Conservation (phyloP, 2,888 invertebrate genomes). For the Rapana venosa region DNA sequence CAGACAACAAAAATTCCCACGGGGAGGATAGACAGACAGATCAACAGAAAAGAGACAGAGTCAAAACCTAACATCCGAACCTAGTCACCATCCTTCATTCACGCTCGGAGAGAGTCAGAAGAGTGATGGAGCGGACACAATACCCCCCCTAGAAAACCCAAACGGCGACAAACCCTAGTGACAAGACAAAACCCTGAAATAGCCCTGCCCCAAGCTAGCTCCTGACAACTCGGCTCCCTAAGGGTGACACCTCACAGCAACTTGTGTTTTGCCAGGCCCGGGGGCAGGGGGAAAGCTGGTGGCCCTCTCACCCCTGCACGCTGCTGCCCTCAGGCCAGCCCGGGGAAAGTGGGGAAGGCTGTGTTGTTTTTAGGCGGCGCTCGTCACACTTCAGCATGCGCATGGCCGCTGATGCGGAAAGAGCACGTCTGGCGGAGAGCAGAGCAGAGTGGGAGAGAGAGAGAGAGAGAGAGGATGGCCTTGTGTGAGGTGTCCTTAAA, state of each 20-base stretch:
- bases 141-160: too few species aligned
- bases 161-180: too few species aligned
- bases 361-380: neutral
- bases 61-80: neutral
- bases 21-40: neutral
- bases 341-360: neutral
- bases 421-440: neutral
- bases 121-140: neutral
- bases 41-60: neutral
- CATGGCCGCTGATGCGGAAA: neutral
- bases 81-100: neutral
- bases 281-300: neutral
- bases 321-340: too few species aligned
- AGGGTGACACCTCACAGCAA: neutral
- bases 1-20: neutral
- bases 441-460: neutral
- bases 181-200: neutral
- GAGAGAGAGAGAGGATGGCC: neutral
- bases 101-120: neutral
- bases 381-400: neutral
- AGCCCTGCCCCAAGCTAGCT: neutral
- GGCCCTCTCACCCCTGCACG: neutral
- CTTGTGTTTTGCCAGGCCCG: neutral
- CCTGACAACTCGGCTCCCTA: neutral
- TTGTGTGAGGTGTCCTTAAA: neutral